These are phyloP conservation scores for Craniophora ligustri DNA, from an alignment of 2,888 invertebrate genomes.

Conservation along the genomic window DNA sequence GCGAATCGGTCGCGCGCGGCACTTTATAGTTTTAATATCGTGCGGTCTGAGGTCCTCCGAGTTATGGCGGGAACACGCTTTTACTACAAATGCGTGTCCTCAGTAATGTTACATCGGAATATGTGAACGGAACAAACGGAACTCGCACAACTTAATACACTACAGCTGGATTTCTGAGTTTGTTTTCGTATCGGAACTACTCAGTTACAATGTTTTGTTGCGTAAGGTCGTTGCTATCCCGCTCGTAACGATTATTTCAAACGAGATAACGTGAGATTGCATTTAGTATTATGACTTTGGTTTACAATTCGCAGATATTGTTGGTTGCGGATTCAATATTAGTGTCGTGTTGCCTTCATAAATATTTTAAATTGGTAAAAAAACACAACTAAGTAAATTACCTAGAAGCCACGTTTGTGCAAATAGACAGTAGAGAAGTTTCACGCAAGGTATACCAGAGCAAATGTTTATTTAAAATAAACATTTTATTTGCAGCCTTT, in stretches of 20 bases:
- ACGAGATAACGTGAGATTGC: conserved; percentile 39
- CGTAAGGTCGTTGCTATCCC: conserved; percentile 36
- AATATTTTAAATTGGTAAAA: conserved; percentile 54
- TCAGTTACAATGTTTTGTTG: conserved; percentile 31
- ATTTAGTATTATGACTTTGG: conserved; percentile 40
- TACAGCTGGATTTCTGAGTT: conserved; percentile 55
- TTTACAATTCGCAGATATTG: conserved; percentile 34
- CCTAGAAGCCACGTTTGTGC: conserved; percentile 50
- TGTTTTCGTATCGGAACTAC: conserved; percentile 21
- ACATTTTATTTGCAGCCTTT: conserved; percentile 73
- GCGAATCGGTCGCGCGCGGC: conserved; percentile 75
- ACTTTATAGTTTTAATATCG: conserved; percentile 88
- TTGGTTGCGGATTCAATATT: conserved; percentile 58
- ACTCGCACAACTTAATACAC: conserved; percentile 61
- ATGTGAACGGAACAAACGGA: conserved; percentile 60
- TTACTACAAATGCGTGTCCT: conserved; percentile 77
- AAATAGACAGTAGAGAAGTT: conserved; percentile 56
- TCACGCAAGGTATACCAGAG: conserved; percentile 58
- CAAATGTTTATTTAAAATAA: conserved; percentile 71
- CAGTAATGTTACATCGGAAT: conserved; percentile 58
- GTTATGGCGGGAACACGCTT: conserved; percentile 75
- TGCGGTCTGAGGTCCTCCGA: conserved; percentile 74
- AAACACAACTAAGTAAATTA: conserved; percentile 52
- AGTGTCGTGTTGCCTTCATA: conserved; percentile 35
- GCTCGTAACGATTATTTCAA: conserved; percentile 43